Evolutionary conservation across 1,140 invertebrate species (phyloP), one percentile per base, ranked within the genome.

Genomic region (Pomacea maculata): DNA sequence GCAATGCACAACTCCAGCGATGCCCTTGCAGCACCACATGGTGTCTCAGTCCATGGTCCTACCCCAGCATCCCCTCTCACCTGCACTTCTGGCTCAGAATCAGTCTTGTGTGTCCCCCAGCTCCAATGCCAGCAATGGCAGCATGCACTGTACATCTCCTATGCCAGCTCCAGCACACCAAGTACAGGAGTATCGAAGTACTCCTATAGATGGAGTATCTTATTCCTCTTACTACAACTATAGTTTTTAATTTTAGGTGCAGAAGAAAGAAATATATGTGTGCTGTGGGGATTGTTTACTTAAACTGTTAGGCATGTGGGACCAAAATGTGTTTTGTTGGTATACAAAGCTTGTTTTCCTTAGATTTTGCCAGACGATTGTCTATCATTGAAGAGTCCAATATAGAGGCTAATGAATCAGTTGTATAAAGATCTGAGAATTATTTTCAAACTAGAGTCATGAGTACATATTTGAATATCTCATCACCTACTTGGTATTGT

Each of bases 181-280:
- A 63, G 65, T 63, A 10, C 55, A 63, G 21, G 77, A 78, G 5
- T 78, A 78, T 54, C 65, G 52, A 29, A 54, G 25, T 25, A n/a
- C 65, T 9, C 77, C 54, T 34, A n/a, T 14, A 21, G 77, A 78
- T 8, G 67, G 67, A 17, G 67, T 78, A 11, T 65, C 67, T 11
- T 78, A 70, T 11, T 67, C 77, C 7, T 19, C 77, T 1, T 65
- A 78, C 34, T 78, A 78, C 55, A 67, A 77, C 29, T 17, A 52
- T 14, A 71, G n/a, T 45, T 78, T 61, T 61, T 61, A 61, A 61
- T 45, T 45, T 45, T 45, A 45, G 3, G 6, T 2, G 34, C 34
- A 4, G 15, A 61, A 11, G 15, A 61, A 17, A 61, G 57, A 61
- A 11, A 61, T 14, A 6, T 61, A 57, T 14, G 15, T 14, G 11